Base-by-base conservation (phyloP, 2,797 vertebrate species). In the Sternarchorhynchus goeldii region DNA sequence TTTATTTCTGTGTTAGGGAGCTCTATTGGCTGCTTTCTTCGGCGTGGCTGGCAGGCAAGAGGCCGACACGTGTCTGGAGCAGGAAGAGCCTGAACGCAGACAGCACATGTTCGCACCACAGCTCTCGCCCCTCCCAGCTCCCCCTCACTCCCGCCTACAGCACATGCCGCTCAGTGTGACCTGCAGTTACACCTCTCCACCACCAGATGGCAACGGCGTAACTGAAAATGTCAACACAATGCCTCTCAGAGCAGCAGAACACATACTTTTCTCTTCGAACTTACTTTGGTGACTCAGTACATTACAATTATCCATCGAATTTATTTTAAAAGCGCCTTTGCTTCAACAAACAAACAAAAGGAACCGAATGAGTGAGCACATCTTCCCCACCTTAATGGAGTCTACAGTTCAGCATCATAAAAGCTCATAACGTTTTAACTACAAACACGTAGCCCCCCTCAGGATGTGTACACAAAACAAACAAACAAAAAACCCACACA, bases 111-210 rank as follows among this genome's bases (percentile, higher is more conserved):
- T 67, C 60, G 62, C 32, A 41, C 63, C 55, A 71, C 65, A 64
- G 60, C 64, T 65, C 62, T 75, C 66, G 36, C 70, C 32, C 78
- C 72, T 72, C 74, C 63, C 63, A 20, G 32, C 64, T n/a, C 36
- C 8, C 41, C 65, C 25, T 39, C 32, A 12, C 18, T 12, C 82
- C 74, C 75, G 21, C 50, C 10, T 59, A 50, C 73, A 31, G 79
- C 87, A 88, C 87, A 86, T 88, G 87, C 81, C 62, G 34, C 6
- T 72, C 58, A 81, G 88, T 89, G 89, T 92, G 89, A 90, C 81
- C 29, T 65, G 75, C 77, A 82, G 62, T 72, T 18, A 5, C 34
- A 1, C 8, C 8, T n/a, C 3, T 12, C 3, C 21, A 25, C 84
- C 88, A 83, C 65, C 32, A 64, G 89, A 70, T 75, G 87, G 86